Evolutionary conservation across 2,113 vertebrate genomes (phyloP).

Genomic region (Cyprinodon variegatus): DNA sequence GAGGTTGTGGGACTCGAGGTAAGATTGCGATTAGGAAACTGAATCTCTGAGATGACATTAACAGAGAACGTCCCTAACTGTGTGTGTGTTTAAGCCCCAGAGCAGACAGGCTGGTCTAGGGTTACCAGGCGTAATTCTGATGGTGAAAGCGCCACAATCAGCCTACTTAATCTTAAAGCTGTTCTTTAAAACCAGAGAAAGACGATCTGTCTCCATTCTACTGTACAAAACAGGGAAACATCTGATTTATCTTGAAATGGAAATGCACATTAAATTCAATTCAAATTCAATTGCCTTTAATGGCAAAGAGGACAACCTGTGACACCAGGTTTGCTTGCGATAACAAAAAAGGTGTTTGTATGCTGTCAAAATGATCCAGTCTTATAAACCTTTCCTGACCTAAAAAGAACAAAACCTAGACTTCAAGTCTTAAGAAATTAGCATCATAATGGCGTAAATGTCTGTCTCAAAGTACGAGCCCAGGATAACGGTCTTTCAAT

Average conservation of each 20-base stretch:
- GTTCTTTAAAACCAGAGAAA: conserved; percentile 86
- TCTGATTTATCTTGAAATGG: conserved; percentile 80
- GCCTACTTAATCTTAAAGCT: conserved; percentile 83
- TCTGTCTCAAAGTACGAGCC: conserved; percentile 68
- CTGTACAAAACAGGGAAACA: conserved; percentile 77
- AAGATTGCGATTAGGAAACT: conserved; percentile 88
- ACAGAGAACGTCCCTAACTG: conserved; percentile 83
- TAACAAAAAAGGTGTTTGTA: conserved; percentile 71
- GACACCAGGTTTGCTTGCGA: conserved; percentile 64
- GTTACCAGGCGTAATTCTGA: conserved; percentile 88
- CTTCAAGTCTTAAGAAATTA: conserved; percentile 75
- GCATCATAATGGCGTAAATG: conserved; percentile 76
- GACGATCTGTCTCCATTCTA: conserved; percentile 81
- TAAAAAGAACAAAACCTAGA: conserved; percentile 67
- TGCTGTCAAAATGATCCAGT: conserved; percentile 66
- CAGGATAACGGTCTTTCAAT: conserved; percentile 72
- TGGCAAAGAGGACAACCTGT: conserved; percentile 58
- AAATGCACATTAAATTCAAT: conserved; percentile 80
- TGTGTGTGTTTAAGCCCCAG: conserved; percentile 80
- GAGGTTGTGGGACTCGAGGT: conserved; percentile 78
- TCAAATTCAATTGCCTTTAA: conserved; percentile 44
- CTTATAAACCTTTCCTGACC: conserved; percentile 63
- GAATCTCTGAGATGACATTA: conserved; percentile 90
- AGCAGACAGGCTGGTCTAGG: conserved; percentile 85
- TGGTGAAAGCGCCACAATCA: conserved; percentile 85